Evolutionary conservation across 2,888 invertebrate species (phyloP), one percentile per base, ranked within the genome.

Genomic region (Ditula angustiorana): DNA sequence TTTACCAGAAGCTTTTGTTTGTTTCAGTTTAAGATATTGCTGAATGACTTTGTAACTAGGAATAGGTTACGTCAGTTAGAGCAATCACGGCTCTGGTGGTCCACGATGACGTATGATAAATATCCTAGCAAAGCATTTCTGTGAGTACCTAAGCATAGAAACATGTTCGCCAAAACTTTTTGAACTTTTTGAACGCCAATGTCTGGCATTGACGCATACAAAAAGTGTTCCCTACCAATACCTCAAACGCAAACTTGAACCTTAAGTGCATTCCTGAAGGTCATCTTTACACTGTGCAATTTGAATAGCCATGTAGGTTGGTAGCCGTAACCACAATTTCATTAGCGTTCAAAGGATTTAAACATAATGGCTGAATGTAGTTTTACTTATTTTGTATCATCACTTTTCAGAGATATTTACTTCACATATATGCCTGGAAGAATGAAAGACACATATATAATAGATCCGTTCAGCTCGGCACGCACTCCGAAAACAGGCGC

Each of bases 351-450:
- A n/a, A n/a, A n/a, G n/a, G n/a, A n/a, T n/a, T n/a, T n/a, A n/a
- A n/a, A n/a, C n/a, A n/a, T n/a, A n/a, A n/a, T n/a, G n/a, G n/a
- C n/a, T n/a, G n/a, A n/a, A n/a, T n/a, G n/a, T n/a, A n/a, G n/a
- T n/a, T n/a, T n/a, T n/a, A n/a, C n/a, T n/a, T n/a, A n/a, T n/a
- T n/a, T n/a, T n/a, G n/a, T n/a, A n/a, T 19, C 7, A 64, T 57
- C 52, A 49, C 60, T 66, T 88, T 87, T 66, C 85, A 91, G 91
- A 47, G 87, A 91, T 60, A 77, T 86, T 67, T 91, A 83, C 71
- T 91, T 87, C 68, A 89, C 91, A 0, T 92, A 91, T 53, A 86
- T 92, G 86, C 87, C 91, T n/a, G 83, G 83, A 57, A 79, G 90
- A 69, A 80, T 83, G 81, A 85, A 86, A 67, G 91, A 90, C 67